Conservation (phyloP, 64 coral and sea anemone species). For the Stichodactyla mertensii region DNA sequence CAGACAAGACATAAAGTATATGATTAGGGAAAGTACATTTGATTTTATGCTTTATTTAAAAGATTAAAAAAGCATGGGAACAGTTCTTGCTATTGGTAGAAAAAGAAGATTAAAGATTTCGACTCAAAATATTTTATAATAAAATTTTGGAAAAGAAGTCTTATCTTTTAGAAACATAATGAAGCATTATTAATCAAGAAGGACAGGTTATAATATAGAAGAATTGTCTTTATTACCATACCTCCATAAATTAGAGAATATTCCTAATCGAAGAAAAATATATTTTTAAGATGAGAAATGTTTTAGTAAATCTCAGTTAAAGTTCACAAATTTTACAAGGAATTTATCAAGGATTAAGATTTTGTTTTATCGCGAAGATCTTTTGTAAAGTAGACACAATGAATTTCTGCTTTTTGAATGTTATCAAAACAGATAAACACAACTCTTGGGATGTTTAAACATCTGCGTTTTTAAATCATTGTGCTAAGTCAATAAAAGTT, state of each 20-base stretch:
- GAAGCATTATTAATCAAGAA: background rate
- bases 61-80: background rate
- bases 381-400: background rate
- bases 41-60: background rate
- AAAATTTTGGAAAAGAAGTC: background rate
- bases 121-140: background rate
- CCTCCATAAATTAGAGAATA: background rate
- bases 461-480: background rate
- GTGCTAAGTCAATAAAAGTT: background rate
- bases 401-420: background rate
- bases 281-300: background rate
- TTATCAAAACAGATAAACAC: background rate
- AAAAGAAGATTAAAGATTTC: background rate
- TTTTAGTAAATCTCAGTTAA: background rate
- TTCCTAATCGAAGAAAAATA: background rate
- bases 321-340: background rate
- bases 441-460: background rate
- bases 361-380: background rate
- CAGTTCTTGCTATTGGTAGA: background rate
- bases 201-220: background rate
- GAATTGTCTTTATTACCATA: background rate
- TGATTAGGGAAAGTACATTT: background rate
- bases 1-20: background rate
- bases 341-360: background rate
- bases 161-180: background rate